Base-by-base conservation (phyloP, 1,140 invertebrate genomes). In the Hyposmocoma kahamanoa region DNA sequence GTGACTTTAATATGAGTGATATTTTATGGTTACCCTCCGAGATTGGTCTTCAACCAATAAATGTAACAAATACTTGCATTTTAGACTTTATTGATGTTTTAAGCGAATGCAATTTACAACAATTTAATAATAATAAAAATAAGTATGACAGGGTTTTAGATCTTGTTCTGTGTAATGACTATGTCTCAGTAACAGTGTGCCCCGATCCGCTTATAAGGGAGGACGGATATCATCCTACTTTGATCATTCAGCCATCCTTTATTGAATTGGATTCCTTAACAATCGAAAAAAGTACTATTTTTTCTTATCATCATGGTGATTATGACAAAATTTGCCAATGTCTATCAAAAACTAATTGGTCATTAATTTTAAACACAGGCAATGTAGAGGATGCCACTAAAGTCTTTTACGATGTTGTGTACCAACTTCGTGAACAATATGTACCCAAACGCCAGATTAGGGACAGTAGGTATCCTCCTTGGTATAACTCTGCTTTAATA, bases 281-380 rank as follows among this genome's bases (percentile, higher is more conserved):
- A 1, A 22, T 30, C 10, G 13, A 30, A 1, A 43, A 43, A 0
- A 22, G 30, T 17, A 42, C 18, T 2, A 53, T 47, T 32, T 53
- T 22, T 10, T 9, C 47, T 4, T 53, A 26, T 32, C n/a, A 44
- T 6, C 6, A 17, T 5, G 59, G 22, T 4, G 46, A 61, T 21
- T 58, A 49, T 26, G 13, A 42, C 9, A 36, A 24, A 8, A 53
- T 61, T 13, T 45, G 3, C 5, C 11, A 18, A 9, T 13, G 47
- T 20, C 30, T 59, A 11, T 13, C 47, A 38, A n/a, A 17, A 18
- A 44, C 56, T 20, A 26, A 58, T n/a, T 62, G 59, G 59, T 22
- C 39, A 3, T 10, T 24, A 0, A 38, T 50, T 18, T 36, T 62
- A 1, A 13, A 15, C 9, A 5, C 2, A 28, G 36, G 22, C 13